Evolutionary conservation across 2,888 invertebrate genomes (phyloP).

Genomic region (Exephanes ischioxanthus): DNA sequence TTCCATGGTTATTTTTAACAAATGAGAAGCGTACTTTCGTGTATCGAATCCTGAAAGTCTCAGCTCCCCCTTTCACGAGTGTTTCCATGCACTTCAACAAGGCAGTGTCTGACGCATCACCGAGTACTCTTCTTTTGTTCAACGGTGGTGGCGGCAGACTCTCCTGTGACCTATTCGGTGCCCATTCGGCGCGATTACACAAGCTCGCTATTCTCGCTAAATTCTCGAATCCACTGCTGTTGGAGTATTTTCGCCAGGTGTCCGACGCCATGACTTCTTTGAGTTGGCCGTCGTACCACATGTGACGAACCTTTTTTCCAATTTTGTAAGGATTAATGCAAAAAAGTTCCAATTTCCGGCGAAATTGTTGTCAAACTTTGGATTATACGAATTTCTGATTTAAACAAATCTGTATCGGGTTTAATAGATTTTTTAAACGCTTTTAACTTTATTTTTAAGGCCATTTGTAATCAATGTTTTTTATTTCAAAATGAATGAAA

Average conservation of each 20-base stretch:
- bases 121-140: conserved; percentile 87
- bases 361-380: too few relatives aligned
- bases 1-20: conserved; percentile 1
- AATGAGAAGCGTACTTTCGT: conserved; percentile 85
- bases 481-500: conserved; percentile 85
- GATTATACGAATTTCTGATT: background rate
- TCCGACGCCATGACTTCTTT: conserved; percentile 87
- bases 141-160: conserved; percentile 80
- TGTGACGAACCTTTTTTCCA: conserved; percentile 87
- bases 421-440: too few relatives aligned
- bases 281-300: conserved; percentile 86
- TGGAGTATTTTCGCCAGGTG: conserved; percentile 87
- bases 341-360: background rate
- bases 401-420: background rate
- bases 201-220: conserved; percentile 86
- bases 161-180: conserved; percentile 85
- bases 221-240: conserved; percentile 74
- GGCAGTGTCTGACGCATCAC: conserved; percentile 91
- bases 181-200: conserved; percentile 91
- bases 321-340: conserved; percentile 24
- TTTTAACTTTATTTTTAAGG: too few relatives aligned
- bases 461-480: too few relatives aligned
- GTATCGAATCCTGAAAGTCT: conserved; percentile 85
- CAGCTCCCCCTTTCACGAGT: conserved; percentile 86
- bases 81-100: conserved; percentile 89